These are phyloP conservation scores for Pangasius sanitwongsei DNA, from an alignment of 2,797 vertebrate genomes.

Conservation along the genomic window DNA sequence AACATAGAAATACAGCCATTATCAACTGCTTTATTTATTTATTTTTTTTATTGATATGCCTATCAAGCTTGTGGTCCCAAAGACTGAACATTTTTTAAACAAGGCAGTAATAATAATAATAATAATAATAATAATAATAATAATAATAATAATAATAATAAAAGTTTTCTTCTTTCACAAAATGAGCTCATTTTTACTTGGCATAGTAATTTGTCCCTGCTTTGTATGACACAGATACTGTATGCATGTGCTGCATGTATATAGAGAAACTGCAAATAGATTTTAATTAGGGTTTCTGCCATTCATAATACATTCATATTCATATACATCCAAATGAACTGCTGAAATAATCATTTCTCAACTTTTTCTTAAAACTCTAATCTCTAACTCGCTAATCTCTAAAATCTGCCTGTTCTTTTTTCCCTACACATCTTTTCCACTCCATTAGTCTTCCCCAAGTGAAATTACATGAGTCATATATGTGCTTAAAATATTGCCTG, in stretches of 20 bases:
- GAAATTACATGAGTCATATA: not conserved
- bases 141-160: not conserved
- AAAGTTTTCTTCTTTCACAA: not conserved
- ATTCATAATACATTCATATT: too few relatives aligned
- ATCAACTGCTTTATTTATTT: not conserved
- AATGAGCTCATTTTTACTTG: not conserved
- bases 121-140: not conserved
- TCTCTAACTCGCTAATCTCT: not conserved
- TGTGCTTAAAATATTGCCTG: not conserved
- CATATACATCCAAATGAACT: not conserved
- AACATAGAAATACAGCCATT: not conserved
- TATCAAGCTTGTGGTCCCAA: not conserved
- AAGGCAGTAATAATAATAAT: not conserved
- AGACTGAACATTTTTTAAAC: not conserved
- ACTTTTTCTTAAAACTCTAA: not conserved
- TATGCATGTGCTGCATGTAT: not conserved
- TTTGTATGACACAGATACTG: not conserved
- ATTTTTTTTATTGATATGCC: not conserved
- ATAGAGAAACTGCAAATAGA: not conserved
- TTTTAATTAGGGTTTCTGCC: not conserved
- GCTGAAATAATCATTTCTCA: not conserved
- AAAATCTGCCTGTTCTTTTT: too few relatives aligned
- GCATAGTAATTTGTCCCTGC: not conserved
- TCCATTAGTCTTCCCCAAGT: not conserved
- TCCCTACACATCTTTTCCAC: not conserved